A percentile compares a stretch with the other conserved stretches of the same genome.
These are phyloP conservation scores for Tylochromis polylepis DNA, from an alignment of 2,113 vertebrate genomes.

Conservation along the genomic window DNA sequence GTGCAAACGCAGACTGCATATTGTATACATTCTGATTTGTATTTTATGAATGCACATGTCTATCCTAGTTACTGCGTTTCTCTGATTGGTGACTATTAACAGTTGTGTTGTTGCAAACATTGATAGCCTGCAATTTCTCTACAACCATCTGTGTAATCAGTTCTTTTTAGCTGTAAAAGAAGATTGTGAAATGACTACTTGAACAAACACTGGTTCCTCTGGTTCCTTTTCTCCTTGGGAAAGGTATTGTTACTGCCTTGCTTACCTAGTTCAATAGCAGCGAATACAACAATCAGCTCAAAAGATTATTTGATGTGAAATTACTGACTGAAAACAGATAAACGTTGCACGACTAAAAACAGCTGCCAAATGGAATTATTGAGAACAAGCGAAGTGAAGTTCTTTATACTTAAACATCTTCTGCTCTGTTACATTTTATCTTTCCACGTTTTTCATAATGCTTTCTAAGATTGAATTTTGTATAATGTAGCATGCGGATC, in stretches of 20 bases:
- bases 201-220: neutral
- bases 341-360: neutral
- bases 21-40: neutral
- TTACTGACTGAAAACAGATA: neutral
- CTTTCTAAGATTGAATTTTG: neutral
- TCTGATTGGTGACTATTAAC: neutral
- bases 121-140: neutral
- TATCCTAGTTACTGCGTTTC: neutral
- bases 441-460: neutral
- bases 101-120: neutral
- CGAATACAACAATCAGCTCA: neutral
- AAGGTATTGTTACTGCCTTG: neutral
- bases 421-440: neutral
- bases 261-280: neutral
- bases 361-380: neutral
- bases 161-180: neutral
- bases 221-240: neutral
- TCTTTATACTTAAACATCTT: neutral
- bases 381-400: neutral
- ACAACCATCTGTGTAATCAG: neutral
- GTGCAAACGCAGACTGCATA: neutral
- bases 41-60: neutral
- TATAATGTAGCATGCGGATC: neutral
- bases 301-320: neutral
- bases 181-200: neutral